Evolutionary conservation across 2,888 invertebrate genomes (phyloP).

Genomic region (Choreutis nemorana): DNA sequence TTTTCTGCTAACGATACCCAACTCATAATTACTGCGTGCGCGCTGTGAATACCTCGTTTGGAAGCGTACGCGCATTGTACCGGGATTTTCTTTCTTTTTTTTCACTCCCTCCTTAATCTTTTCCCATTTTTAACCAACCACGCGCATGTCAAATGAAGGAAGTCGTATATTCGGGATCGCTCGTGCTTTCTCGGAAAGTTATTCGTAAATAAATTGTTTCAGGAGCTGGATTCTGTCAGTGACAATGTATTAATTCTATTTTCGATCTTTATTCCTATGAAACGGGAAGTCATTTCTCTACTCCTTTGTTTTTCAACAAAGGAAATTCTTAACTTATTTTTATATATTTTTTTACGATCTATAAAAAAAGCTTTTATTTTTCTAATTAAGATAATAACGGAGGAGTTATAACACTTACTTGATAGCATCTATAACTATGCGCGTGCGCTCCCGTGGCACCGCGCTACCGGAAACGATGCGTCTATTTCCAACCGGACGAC

Average conservation of each 20-base stretch:
- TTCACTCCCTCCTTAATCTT: conserved; percentile 31
- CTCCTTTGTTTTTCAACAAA: no score
- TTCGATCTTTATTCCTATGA: conserved; percentile 22
- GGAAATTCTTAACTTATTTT: no score
- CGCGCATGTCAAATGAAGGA: conserved; percentile 25
- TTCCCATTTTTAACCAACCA: conserved; percentile 44
- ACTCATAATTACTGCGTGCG: conserved; percentile 39
- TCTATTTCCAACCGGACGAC: conserved; percentile 62
- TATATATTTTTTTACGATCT: no score
- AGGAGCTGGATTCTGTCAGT: conserved; percentile 18
- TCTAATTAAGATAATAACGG: no score
- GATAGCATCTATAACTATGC: conserved; percentile 8
- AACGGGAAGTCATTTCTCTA: conserved; percentile 46
- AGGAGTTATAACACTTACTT: no score
- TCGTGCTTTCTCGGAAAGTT: conserved; percentile 42
- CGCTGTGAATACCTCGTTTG: conserved; percentile 44
- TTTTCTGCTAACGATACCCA: conserved; percentile 27
- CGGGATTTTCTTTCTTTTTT: conserved; percentile 26
- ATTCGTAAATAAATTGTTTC: conserved; percentile 50
- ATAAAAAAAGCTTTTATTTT: no score
- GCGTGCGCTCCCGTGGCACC: no score
- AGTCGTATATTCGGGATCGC: conserved; percentile 37
- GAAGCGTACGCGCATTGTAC: conserved; percentile 42
- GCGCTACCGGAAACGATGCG: conserved; percentile 41
- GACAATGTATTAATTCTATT: conserved; percentile 41